Conservation (phyloP, 1,140 invertebrate species). For the Maconellicoccus hirsutus region DNA sequence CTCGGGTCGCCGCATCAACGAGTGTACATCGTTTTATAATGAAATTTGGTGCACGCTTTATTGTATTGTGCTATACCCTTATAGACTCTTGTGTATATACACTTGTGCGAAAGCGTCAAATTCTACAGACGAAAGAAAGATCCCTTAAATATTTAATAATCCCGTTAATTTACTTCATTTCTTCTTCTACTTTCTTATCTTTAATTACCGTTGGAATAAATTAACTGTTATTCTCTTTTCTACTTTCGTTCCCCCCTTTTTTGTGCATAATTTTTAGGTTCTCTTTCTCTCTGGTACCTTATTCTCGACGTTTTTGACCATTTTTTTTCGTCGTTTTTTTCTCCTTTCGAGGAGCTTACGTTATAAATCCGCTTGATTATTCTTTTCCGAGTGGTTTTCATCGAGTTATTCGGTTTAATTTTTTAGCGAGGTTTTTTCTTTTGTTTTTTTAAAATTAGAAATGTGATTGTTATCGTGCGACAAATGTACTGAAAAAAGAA, state of each 20-base stretch:
- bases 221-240: conserved; percentile 1
- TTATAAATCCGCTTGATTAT: no score
- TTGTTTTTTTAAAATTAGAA: no score
- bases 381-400: no score
- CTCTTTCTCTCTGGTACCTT: no score
- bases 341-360: no score
- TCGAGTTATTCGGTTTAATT: no score
- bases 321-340: no score
- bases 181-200: conserved; percentile 9
- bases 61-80: neutral
- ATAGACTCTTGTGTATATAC: neutral
- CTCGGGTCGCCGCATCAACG: neutral
- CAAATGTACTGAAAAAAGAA: no score
- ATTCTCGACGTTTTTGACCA: no score
- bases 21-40: neutral
- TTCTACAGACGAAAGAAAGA: neutral
- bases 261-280: no score
- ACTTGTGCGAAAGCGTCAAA: neutral
- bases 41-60: neutral
- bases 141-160: neutral
- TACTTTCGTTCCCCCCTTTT: neutral
- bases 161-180: neutral
- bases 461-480: no score
- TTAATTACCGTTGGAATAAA: neutral
- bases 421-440: no score